Evolutionary conservation across 2,888 invertebrate genomes (phyloP).

Genomic region (Deroplatys truncata): DNA sequence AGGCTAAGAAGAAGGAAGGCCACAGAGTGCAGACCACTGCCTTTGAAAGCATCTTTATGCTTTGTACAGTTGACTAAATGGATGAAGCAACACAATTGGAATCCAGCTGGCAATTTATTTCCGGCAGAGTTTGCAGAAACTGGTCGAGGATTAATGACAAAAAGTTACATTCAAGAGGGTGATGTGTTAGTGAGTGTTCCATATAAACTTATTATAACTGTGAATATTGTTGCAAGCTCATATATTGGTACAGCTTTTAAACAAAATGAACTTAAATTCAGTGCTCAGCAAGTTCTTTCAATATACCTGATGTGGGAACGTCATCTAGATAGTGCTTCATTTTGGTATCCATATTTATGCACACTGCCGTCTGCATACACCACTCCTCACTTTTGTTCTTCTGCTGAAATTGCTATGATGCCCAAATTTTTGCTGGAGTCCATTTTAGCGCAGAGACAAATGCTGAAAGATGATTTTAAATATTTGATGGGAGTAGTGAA

Average conservation of each 20-base stretch:
- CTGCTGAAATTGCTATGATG: slow-evolving; percentile 52
- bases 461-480: background rate
- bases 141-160: slow-evolving; percentile 71
- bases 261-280: slow-evolving; percentile 35
- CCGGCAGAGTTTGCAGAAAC: slow-evolving; percentile 60
- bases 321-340: slow-evolving; percentile 51
- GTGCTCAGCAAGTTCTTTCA: slow-evolving; percentile 69
- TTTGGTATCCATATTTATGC: slow-evolving; percentile 62
- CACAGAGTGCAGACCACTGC: background rate
- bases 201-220: slow-evolving; percentile 49
- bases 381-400: slow-evolving; percentile 64
- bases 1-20: slow-evolving; percentile 6
- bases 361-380: slow-evolving; percentile 64
- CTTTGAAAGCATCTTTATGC: background rate
- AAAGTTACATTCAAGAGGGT: slow-evolving; percentile 50
- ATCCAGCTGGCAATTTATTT: slow-evolving; percentile 52
- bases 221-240: slow-evolving; percentile 38
- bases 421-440: slow-evolving; percentile 52
- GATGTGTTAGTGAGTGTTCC: slow-evolving; percentile 55
- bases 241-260: slow-evolving; percentile 34
- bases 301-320: slow-evolving; percentile 68
- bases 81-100: slow-evolving; percentile 54
- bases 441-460: slow-evolving; percentile 4
- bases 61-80: slow-evolving; percentile 50
- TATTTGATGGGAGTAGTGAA: background rate